Evolutionary conservation across 2,888 invertebrate genomes (phyloP).

Genomic region (Idaea biselata): DNA sequence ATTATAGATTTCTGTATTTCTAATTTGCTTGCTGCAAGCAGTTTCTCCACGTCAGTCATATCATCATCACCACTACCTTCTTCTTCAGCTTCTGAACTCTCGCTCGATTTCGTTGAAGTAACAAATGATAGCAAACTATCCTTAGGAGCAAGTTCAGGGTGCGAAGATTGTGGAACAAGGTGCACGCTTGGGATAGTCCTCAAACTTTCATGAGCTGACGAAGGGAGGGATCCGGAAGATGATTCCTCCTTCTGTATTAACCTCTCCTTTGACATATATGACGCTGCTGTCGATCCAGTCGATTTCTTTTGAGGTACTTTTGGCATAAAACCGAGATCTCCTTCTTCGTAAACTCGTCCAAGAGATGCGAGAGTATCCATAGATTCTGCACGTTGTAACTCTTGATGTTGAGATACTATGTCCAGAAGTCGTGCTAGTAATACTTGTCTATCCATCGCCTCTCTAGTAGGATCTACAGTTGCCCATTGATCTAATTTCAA

Average conservation of each 20-base stretch:
- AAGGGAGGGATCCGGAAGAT: slow-evolving; percentile 32
- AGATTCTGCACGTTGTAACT: slow-evolving; percentile 61
- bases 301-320: slow-evolving; percentile 57
- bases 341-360: slow-evolving; percentile 80
- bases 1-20: slow-evolving; percentile 67
- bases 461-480: slow-evolving; percentile 50
- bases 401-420: slow-evolving; percentile 70
- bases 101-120: slow-evolving; percentile 54
- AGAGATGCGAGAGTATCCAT: slow-evolving; percentile 72
- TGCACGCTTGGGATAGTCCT: slow-evolving; percentile 63
- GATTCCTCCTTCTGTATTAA: slow-evolving; percentile 21
- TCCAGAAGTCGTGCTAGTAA: slow-evolving; percentile 79
- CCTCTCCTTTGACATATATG: slow-evolving; percentile 37
- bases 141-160: slow-evolving; percentile 37
- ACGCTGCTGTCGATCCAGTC: slow-evolving; percentile 26
- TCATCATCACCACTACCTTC: slow-evolving; percentile 41
- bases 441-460: slow-evolving; percentile 68
- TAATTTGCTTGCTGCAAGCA: slow-evolving; percentile 55
- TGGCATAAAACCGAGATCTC: slow-evolving; percentile 85
- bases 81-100: slow-evolving; percentile 27
- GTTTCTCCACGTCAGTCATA: slow-evolving; percentile 44
- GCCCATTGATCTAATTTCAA: slow-evolving; percentile 75
- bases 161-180: slow-evolving; percentile 46
- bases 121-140: slow-evolving; percentile 63
- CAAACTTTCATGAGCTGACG: slow-evolving; percentile 51